phyloP scores from a whole-genome alignment of 1,140 invertebrate genomes.

The Adelges cooleyi region DNA sequence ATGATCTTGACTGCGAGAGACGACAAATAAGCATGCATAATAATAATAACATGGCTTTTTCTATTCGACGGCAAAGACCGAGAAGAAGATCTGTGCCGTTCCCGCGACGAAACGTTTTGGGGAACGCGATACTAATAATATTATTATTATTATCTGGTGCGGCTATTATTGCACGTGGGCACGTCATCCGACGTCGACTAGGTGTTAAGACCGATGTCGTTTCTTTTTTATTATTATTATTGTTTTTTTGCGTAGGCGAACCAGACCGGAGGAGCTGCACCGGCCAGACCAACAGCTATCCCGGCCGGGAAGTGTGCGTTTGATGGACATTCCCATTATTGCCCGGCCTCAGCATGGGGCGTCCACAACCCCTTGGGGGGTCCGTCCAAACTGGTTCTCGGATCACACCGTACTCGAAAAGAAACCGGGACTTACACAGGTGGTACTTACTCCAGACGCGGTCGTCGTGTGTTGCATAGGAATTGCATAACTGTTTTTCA shows the following conservation, averaged over 20 bases:
- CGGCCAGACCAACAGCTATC: too few species aligned
- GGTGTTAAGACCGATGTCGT: conserved; percentile 1
- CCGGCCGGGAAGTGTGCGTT: not conserved
- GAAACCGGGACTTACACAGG: not conserved
- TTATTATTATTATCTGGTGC: too few species aligned
- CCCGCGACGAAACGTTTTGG: not conserved
- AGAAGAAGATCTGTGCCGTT: too few species aligned
- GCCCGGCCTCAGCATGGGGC: not conserved
- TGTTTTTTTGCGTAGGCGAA: conserved; percentile 7
- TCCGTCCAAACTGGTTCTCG: not conserved
- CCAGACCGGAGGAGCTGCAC: not conserved
- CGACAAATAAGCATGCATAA: too few species aligned
- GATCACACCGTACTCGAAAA: not conserved
- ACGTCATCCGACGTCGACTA: not conserved
- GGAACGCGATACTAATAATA: not conserved
- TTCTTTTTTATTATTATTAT: not conserved
- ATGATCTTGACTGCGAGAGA: too few species aligned
- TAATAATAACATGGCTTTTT: too few species aligned
- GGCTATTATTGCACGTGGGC: not conserved
- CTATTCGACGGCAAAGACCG: too few species aligned
- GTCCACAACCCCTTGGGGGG: conserved; percentile 1
- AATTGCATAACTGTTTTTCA: too few species aligned
- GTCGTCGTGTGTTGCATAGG: not conserved
- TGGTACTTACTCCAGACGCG: not conserved
- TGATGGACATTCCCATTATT: conserved; percentile 22